Evolutionary conservation across 1,140 invertebrate genomes (phyloP), one percentile per base, ranked within the genome.

Genomic region (Daktulosphaira vitifoliae): DNA sequence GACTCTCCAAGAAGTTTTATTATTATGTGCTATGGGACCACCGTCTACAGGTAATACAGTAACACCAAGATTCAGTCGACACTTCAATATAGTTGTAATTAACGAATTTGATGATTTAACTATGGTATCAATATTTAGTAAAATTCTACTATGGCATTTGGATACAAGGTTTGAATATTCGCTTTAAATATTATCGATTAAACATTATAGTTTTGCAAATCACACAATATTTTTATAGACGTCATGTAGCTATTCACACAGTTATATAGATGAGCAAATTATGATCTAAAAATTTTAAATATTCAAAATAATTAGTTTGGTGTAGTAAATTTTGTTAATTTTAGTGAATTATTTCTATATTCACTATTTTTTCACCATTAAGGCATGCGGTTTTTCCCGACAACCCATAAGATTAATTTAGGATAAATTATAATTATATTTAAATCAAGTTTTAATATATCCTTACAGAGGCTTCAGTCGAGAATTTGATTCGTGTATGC

Each of bases 81-180:
- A 96, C 75, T 94, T 98, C 73, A 89, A 92, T 73, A 85, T 87
- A 50, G 75, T 96, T 16, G 82, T 87, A 29, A 92, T 96, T 67
- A 92, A 95, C 71, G 91, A 96, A 72, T 96, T 96, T 73, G 81
- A 86, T 51, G 89, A 96, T 72, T 79, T 85, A 1, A 87, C 87
- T 3, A 85, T 96, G 80, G 80, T 80, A 1, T 85, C 85, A 6
- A 96, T 97, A 68, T 96, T 96, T 71, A 86, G 85, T 67, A 88
- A 85, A 74, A 95, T 97, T 68, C 83, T 96, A 77, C 77, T 93
- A 1, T 97, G 93, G 93, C 94, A 97, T 81, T 81, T 96, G 64
- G 90, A 92, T 73, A 89, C 88, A 1, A 84, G 85, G 85, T 87
- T 65, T 67, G 48, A 11, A 26, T n/a, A n/a, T n/a, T n/a, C n/a